Evolutionary conservation across 2,797 vertebrate genomes (phyloP), one percentile per base, ranked within the genome.

Genomic region (Myotis myotis): DNA sequence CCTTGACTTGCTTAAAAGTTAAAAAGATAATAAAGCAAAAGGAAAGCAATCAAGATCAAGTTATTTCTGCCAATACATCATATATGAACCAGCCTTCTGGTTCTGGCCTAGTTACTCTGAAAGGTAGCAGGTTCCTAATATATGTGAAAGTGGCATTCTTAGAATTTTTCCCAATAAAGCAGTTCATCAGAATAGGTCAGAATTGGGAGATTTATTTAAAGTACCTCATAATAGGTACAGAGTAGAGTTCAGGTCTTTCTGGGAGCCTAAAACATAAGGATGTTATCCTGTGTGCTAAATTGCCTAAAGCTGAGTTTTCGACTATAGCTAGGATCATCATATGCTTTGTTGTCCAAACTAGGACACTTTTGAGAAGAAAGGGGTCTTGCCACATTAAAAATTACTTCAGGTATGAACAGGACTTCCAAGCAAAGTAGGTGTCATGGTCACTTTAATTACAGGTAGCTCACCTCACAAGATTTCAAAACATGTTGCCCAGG

Each of bases 251-350:
- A 41, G 19, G 3, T 44, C 8, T 95, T 96, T 97, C 66, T 96
- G 93, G 70, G 94, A 93, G 11, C 82, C 70, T 92, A 85, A 90
- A 79, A 86, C 16, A 89, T 17, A 95, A 89, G 88, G 15, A 93
- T 93, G 57, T 96, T 94, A 53, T 94, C 78, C 87, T 30, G 3
- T 89, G 88, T 94, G 3, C 8, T 85, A 62, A 84, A 11, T 95
- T 96, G 28, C 49, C 84, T 91, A 15, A 82, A 76, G 62, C 38
- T 86, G 64, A 72, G 23, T 81, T 96, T 62, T 89, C 36, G 25
- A 11, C 57, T 68, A 57, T 17, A 93, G n/a, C 33, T 86, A 57
- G 12, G 15, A 12, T 79, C 47, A 85, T 53, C 8, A 15, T 44
- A 5, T 87, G 38, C 76, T 66, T 62, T 68, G 53, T 49, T 75